These are phyloP conservation scores for Cryptus armator DNA, from an alignment of 2,888 invertebrate genomes.

Conservation along the genomic window DNA sequence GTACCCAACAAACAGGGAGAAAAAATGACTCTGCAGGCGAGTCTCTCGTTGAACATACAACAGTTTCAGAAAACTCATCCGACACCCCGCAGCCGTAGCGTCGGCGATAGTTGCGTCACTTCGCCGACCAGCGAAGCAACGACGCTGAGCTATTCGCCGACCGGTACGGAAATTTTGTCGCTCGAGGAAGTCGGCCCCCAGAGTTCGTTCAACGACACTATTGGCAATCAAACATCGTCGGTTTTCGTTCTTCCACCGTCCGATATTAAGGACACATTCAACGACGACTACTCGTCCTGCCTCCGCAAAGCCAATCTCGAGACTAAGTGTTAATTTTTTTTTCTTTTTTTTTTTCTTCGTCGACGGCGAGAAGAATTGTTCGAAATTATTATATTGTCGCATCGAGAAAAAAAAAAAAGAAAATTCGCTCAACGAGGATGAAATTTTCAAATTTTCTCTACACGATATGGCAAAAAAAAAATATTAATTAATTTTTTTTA, in stretches of 20 bases:
- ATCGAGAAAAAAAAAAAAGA: too few relatives aligned
- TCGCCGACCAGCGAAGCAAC: slow-evolving; percentile 82
- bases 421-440: too few relatives aligned
- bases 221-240: slow-evolving; percentile 39
- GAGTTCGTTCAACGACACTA: slow-evolving; percentile 61
- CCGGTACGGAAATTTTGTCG: slow-evolving; percentile 80
- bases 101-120: slow-evolving; percentile 81
- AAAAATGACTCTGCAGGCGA: slow-evolving; percentile 76
- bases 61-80: slow-evolving; percentile 74
- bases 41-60: slow-evolving; percentile 78
- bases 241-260: slow-evolving; percentile 55
- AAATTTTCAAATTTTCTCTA: too few relatives aligned
- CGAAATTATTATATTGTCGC: too few relatives aligned
- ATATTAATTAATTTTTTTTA: too few relatives aligned
- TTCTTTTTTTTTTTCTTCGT: slow-evolving; percentile 8
- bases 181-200: slow-evolving; percentile 78
- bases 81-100: slow-evolving; percentile 78
- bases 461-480: too few relatives aligned
- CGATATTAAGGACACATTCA: slow-evolving; percentile 72
- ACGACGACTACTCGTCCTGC: slow-evolving; percentile 71
- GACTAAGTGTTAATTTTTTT: slow-evolving; percentile 71
- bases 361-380: too few relatives aligned
- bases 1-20: slow-evolving; percentile 59
- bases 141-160: slow-evolving; percentile 78
- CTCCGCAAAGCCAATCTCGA: slow-evolving; percentile 77